phyloP scores from a whole-genome alignment of 2,113 vertebrate species.

The Gallinago paraguaiae region DNA sequence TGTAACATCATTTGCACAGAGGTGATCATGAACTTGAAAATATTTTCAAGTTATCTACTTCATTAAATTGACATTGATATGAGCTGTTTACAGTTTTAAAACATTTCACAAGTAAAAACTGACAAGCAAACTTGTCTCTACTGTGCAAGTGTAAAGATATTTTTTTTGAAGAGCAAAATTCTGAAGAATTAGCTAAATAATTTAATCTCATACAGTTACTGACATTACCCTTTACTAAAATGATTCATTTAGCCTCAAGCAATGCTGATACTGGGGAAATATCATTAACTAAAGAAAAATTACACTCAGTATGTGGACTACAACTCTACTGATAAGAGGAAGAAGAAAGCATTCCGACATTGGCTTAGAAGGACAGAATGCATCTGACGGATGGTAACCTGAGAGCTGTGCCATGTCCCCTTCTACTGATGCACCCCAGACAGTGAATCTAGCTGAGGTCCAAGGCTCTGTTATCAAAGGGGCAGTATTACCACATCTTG shows the following conservation, averaged over 20 bases:
- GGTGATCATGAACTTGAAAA: background rate
- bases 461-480: background rate
- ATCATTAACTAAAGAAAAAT: background rate
- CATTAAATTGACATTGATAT: background rate
- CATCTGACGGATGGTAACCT: fast-evolving
- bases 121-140: background rate
- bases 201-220: background rate
- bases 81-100: constrained; percentile 10
- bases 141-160: background rate
- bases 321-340: background rate
- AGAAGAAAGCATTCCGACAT: background rate
- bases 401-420: background rate
- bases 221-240: background rate
- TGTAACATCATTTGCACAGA: background rate
- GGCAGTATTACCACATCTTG: background rate
- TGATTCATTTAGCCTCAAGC: background rate
- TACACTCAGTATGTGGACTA: background rate
- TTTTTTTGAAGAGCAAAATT: background rate
- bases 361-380: background rate
- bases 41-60: background rate
- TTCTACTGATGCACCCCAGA: background rate
- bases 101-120: background rate
- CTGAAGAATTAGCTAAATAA: constrained; percentile 32
- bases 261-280: constrained; percentile 1
- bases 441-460: background rate